Base-by-base conservation (phyloP, 2,888 invertebrate genomes). In the Prosopocoilus inquinatus region DNA sequence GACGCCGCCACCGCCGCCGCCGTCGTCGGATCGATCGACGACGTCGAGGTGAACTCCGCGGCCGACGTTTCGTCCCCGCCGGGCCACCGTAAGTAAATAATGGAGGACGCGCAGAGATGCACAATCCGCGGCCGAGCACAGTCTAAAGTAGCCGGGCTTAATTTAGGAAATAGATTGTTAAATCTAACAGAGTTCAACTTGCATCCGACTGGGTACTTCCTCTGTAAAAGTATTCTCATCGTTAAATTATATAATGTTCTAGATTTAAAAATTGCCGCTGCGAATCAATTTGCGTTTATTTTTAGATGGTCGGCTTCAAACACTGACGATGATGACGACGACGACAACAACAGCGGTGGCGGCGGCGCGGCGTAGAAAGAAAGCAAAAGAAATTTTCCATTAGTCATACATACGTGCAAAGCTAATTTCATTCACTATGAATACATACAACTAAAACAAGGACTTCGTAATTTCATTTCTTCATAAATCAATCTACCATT, bases 91-190 rank as follows among this genome's bases (percentile, higher is more conserved):
- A 53, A 41, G 47, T 53, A 53, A 47, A 53, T 53, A 53, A 53
- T 48, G 47, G 43, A 48, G 39, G 53, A 53, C 48, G 48, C 53
- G 20, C 20, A 53, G 20, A 47, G 53, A 53, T 53, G 48, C 53
- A 28, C 20, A 53, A 53, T 43, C 47, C 33, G 53, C 47, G 34
- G 48, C 43, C 35, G 53, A 48, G 47, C 47, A 53, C 53, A 35
- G 39, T 47, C 53, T 53, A 53, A 53, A 53, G 53, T 41, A 53
- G 53, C 44, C 53, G 53, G 39, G 50, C 52, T 76, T 76, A 77
- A 77, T 77, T 77, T 77, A 77, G 77, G 77, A 77, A 77, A 76
- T 77, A 75, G 76, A 77, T 78, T 77, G 78, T 78, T 78, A 78
- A 78, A 77, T 78, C 77, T 74, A 62, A 75, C 75, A 74, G 73